phyloP scores from a whole-genome alignment of 1,140 invertebrate genomes.

The Palaemon carinicauda region DNA sequence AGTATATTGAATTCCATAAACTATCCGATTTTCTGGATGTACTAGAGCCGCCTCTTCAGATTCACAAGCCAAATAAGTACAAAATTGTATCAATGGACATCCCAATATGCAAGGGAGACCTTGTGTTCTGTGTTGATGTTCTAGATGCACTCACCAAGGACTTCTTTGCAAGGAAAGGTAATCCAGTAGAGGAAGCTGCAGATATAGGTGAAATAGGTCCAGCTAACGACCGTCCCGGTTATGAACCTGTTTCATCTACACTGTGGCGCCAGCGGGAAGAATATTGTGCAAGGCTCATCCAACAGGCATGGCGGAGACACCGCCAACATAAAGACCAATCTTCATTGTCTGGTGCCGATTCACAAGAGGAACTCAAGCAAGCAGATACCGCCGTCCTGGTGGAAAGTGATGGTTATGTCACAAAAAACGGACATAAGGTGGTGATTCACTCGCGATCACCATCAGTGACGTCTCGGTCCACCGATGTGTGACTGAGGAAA shows the following conservation, averaged over 20 bases:
- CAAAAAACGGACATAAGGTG: conserved; percentile 86
- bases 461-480: conserved; percentile 79
- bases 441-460: conserved; percentile 86
- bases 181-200: conserved; percentile 79
- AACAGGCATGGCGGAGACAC: conserved; percentile 80
- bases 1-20: conserved; percentile 93
- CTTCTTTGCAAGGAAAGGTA: conserved; percentile 93
- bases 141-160: conserved; percentile 87
- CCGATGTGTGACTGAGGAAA: conserved; percentile 78
- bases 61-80: conserved; percentile 98
- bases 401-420: conserved; percentile 81
- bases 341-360: conserved; percentile 64
- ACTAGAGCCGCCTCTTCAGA: conserved; percentile 90
- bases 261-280: conserved; percentile 94
- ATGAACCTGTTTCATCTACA: conserved; percentile 91
- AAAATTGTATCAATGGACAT: conserved; percentile 99
- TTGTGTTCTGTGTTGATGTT: conserved; percentile 97
- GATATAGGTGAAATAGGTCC: conserved; percentile 81
- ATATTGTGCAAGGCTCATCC: conserved; percentile 93
- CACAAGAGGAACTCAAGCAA: conserved; percentile 63
- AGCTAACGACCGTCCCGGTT: conserved; percentile 82
- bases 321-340: conserved; percentile 58
- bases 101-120: conserved; percentile 95
- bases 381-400: conserved; percentile 80
- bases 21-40: conserved; percentile 95